Conservation (phyloP, 2,113 vertebrate species). For the Microtus pennsylvanicus region DNA sequence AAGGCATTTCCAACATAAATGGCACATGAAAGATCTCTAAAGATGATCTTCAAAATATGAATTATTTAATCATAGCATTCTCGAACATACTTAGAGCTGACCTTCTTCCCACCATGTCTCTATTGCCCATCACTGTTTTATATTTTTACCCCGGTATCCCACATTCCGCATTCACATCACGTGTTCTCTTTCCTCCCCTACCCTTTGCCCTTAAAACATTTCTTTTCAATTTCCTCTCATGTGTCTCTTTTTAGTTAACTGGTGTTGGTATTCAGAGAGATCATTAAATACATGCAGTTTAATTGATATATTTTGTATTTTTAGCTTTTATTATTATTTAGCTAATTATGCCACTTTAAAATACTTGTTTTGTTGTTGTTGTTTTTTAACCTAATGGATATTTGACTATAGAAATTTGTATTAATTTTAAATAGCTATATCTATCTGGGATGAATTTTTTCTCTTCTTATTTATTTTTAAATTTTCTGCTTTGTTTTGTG, state of each 20-base stretch:
- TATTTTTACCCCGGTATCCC: not conserved
- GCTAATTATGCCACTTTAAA: not conserved
- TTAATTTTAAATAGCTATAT: not conserved
- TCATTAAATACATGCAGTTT: not conserved
- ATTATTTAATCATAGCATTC: not conserved
- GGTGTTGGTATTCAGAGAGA: not conserved
- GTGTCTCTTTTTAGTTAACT: not conserved
- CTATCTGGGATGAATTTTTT: not conserved
- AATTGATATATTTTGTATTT: not conserved
- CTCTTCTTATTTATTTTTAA: too few species aligned
- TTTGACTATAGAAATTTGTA: not conserved
- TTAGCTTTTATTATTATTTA: not conserved
- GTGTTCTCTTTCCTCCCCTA: not conserved
- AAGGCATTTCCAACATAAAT: not conserved
- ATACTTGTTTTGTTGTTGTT: not conserved
- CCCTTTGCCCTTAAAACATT: not conserved
- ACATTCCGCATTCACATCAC: not conserved
- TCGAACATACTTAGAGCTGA: not conserved
- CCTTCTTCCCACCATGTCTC: not conserved
- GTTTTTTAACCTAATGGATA: not conserved
- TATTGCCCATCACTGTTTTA: too few species aligned
- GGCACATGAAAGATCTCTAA: not conserved
- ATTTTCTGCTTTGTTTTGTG: not conserved
- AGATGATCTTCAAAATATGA: not conserved
- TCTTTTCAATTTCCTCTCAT: not conserved